These are phyloP conservation scores for Gymnogyps californianus DNA, from an alignment of 2,113 vertebrate species.

Conservation along the genomic window DNA sequence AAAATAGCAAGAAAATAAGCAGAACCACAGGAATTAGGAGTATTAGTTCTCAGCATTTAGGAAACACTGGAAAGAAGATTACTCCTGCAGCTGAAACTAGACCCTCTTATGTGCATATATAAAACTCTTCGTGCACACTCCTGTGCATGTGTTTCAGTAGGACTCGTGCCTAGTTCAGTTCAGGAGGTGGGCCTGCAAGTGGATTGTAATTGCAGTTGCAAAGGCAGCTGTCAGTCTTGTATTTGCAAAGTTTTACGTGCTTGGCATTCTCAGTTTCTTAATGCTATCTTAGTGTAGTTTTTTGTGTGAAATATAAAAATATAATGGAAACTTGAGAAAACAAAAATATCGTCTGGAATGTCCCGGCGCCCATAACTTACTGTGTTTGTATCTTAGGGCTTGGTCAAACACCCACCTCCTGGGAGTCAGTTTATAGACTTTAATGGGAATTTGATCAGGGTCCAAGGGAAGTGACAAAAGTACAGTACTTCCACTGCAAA, in stretches of 20 bases:
- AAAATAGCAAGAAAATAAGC: not conserved
- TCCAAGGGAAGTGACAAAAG: not conserved
- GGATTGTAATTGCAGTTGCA: not conserved
- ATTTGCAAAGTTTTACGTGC: not conserved
- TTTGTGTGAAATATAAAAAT: not conserved
- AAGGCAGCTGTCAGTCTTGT: not conserved
- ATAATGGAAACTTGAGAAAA: not conserved
- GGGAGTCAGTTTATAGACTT: not conserved
- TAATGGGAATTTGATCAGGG: not conserved
- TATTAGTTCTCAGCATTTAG: not conserved
- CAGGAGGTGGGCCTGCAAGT: not conserved
- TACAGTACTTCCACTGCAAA: not conserved
- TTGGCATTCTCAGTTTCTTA: not conserved
- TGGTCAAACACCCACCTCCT: not conserved
- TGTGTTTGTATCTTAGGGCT: not conserved
- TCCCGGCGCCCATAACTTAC: not conserved
- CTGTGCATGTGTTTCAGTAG: not conserved
- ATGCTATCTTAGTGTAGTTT: not conserved
- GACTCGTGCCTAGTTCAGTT: not conserved
- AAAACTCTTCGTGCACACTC: not conserved
- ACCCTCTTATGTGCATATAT: not conserved
- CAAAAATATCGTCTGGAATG: accelerated
- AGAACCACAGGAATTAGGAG: not conserved
- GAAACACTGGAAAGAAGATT: not conserved
- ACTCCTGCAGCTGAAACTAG: not conserved